phyloP scores from a whole-genome alignment of 1,140 invertebrate genomes.

The Episyrphus balteatus region DNA sequence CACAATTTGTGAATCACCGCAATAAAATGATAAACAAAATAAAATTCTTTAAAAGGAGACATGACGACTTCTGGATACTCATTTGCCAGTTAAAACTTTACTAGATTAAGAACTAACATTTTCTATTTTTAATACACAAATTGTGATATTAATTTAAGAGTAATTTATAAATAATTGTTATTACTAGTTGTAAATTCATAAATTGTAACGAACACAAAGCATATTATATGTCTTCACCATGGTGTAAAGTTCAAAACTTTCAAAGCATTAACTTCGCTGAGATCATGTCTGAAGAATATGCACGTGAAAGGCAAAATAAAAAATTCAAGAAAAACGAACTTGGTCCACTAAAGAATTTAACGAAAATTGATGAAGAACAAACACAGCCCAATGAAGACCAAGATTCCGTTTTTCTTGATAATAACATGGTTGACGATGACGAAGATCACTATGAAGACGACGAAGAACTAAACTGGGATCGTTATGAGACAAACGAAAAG shows the following conservation, averaged over 20 bases:
- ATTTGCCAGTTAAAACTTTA: too few relatives aligned
- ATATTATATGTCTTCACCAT: conserved; percentile 46
- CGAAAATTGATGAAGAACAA: conserved; percentile 36
- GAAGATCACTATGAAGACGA: conserved; percentile 41
- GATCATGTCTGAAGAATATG: conserved; percentile 77
- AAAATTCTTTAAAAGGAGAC: too few relatives aligned
- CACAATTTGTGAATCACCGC: too few relatives aligned
- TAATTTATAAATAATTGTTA: too few relatives aligned
- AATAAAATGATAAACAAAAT: too few relatives aligned
- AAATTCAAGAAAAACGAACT: conserved; percentile 42
- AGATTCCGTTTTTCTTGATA: conserved; percentile 64
- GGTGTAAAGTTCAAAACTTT: conserved; percentile 44
- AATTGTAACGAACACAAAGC: neutral
- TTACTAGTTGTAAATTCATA: too few relatives aligned
- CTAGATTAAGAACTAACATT: too few relatives aligned
- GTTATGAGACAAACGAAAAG: conserved; percentile 64
- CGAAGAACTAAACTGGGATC: conserved; percentile 58
- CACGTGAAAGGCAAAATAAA: conserved; percentile 57
- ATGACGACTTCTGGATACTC: too few relatives aligned
- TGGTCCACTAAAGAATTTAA: neutral
- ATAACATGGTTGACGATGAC: conserved; percentile 49
- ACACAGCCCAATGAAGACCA: conserved; percentile 68
- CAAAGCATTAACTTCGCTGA: conserved; percentile 49
- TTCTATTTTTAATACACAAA: too few relatives aligned
- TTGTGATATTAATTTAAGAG: too few relatives aligned